phyloP scores from a whole-genome alignment of 2,797 vertebrate species.

The Molothrus aeneus region DNA sequence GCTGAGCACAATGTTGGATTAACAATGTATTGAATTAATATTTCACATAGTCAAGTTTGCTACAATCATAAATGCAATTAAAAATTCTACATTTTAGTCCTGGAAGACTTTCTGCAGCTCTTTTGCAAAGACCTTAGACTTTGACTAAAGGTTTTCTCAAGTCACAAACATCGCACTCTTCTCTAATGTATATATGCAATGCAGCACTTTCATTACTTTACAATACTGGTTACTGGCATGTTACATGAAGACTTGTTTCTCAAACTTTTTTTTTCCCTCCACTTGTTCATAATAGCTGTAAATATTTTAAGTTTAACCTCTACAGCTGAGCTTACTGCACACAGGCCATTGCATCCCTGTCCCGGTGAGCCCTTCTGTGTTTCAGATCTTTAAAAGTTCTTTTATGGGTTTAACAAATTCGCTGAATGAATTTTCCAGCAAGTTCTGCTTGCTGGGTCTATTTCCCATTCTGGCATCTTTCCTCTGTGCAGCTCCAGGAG shows the following conservation, averaged over 20 bases:
- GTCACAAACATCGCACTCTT: not conserved
- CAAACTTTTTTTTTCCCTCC: not conserved
- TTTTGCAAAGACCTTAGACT: not conserved
- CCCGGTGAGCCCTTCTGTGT: not conserved
- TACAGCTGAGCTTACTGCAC: not conserved
- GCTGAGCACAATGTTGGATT: not conserved
- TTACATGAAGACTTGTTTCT: not conserved
- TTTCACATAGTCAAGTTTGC: constrained; percentile 11
- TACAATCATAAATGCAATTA: not conserved
- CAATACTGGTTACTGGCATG: not conserved
- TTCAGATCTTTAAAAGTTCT: not conserved
- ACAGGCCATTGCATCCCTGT: not conserved
- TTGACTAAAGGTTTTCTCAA: not conserved
- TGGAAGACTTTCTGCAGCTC: not conserved
- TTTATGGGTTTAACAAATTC: not conserved
- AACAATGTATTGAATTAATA: constrained; percentile 12
- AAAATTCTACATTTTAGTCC: not conserved
- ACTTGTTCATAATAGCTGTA: not conserved
- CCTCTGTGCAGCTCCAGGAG: not conserved
- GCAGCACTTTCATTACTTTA: not conserved
- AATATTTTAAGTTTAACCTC: not conserved
- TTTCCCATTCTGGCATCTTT: not conserved
- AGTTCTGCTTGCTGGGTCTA: not conserved
- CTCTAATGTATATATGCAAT: not conserved
- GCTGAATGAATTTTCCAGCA: not conserved